Base-by-base conservation (phyloP, 2,888 invertebrate species). In the Pterobdella sp. region DNA sequence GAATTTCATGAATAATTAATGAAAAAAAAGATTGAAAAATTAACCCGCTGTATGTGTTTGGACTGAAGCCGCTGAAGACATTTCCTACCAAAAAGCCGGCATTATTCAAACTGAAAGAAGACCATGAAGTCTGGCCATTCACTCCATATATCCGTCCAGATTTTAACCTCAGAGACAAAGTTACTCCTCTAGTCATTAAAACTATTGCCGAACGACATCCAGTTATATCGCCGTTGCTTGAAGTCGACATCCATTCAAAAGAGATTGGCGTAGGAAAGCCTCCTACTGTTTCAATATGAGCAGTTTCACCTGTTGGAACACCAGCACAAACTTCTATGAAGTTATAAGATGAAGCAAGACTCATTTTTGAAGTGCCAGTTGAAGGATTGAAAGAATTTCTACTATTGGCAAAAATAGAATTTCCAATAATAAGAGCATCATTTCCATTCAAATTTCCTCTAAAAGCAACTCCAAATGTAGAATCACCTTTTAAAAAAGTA, bases 261-360 rank as follows among this genome's bases (percentile, higher is more conserved):
- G 37, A 31, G 0, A 74, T 56, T 26, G 69, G 64, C 31, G 71
- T 26, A 7, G 74, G 74, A 67, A 68, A 74, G 10, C 68, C 74
- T 52, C 74, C 74, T 3, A 4, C 35, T 0, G 72, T 69, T 34
- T 34, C 56, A 14, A 74, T 42, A n/a, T 49, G 52, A 10, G 42
- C 7, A 4, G 42, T 7, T 3, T 49, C 14, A 14, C 10, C 1
- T 1, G 32, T 10, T 31, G 72, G 69, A 22, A 74, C 36, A n/a
- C 74, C 74, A 32, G 72, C 72, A 65, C 74, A 74, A 7, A 74
- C 68, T 52, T 74, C 72, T 1, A 68, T 60, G 52, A 72, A 74
- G 35, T 56, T 68, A 7, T 32, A 52, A 22, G 49, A 49, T 14
- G 29, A 34, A 14, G 10, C 26, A 22, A 72, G 56, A 29, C 10